Evolutionary conservation across 1,140 invertebrate genomes (phyloP).

Genomic region (Holotrichia oblita): DNA sequence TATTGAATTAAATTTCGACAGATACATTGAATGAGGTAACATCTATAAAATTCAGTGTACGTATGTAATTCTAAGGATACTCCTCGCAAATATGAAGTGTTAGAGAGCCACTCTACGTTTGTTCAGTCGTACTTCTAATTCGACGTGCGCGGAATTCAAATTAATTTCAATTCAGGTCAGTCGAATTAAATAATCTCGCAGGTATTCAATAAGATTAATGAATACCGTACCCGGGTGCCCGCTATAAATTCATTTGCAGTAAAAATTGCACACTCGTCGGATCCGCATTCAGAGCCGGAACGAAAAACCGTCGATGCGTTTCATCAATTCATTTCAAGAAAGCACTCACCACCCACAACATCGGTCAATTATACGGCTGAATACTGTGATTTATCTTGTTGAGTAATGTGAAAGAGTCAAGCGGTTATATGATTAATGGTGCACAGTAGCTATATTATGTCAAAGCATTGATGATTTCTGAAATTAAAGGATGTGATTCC

Average conservation of each 20-base stretch:
- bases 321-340: not conserved
- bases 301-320: not conserved
- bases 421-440: not conserved
- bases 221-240: not conserved
- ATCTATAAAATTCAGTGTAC: too few species aligned
- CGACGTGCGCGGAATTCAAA: not conserved
- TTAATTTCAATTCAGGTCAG: slow-evolving; percentile 4
- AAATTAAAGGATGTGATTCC: not conserved
- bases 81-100: too few species aligned
- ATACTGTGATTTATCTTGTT: not conserved
- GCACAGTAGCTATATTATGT: not conserved
- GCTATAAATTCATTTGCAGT: slow-evolving; percentile 5
- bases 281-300: not conserved
- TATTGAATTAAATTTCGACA: too few species aligned
- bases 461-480: not conserved
- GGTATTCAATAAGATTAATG: slow-evolving; percentile 10
- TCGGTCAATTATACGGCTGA: not conserved
- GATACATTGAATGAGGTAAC: too few species aligned
- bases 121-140: not conserved
- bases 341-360: not conserved
- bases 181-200: not conserved
- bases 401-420: not conserved
- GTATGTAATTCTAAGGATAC: too few species aligned
- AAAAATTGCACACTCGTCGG: not conserved
- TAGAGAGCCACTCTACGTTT: too few species aligned